Conservation (phyloP, 1,140 invertebrate species). For the Brachionus rubens region DNA sequence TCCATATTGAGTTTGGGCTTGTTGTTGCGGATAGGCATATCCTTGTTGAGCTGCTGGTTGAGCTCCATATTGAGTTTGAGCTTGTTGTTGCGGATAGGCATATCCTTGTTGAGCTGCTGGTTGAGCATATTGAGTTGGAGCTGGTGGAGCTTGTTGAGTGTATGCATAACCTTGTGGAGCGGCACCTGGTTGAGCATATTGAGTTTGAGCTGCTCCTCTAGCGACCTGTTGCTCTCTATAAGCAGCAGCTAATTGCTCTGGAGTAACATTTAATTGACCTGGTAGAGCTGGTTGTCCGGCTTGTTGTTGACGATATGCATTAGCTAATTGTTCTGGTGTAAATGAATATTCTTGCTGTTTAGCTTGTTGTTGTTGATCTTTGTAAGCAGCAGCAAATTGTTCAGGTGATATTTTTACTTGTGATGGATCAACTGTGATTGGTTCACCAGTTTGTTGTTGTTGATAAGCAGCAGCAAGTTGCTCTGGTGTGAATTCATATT, state of each 20-base stretch:
- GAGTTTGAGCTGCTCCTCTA: neutral
- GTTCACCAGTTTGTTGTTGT: slow-evolving; percentile 2
- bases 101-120: neutral
- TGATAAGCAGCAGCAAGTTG: slow-evolving; percentile 32
- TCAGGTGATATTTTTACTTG: neutral
- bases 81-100: neutral
- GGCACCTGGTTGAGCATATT: neutral
- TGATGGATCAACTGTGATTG: neutral
- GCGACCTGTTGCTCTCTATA: slow-evolving; percentile 8
- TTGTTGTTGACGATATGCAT: too few relatives aligned
- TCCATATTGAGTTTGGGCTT: neutral
- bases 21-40: slow-evolving; percentile 8
- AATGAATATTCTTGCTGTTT: neutral
- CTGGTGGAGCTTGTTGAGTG: slow-evolving; percentile 5
- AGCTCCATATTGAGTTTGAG: neutral
- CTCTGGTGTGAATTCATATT: neutral
- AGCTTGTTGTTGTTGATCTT: slow-evolving; percentile 10
- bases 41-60: slow-evolving; percentile 4
- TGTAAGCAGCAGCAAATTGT: slow-evolving; percentile 17
- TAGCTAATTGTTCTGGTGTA: slow-evolving; percentile 22
- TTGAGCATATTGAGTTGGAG: neutral
- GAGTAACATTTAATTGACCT: neutral
- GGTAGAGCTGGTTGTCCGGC: neutral
- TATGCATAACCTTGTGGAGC: neutral
- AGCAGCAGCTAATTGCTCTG: slow-evolving; percentile 31